Conservation (phyloP, 2,888 invertebrate species). For the Salpingus planirostris region DNA sequence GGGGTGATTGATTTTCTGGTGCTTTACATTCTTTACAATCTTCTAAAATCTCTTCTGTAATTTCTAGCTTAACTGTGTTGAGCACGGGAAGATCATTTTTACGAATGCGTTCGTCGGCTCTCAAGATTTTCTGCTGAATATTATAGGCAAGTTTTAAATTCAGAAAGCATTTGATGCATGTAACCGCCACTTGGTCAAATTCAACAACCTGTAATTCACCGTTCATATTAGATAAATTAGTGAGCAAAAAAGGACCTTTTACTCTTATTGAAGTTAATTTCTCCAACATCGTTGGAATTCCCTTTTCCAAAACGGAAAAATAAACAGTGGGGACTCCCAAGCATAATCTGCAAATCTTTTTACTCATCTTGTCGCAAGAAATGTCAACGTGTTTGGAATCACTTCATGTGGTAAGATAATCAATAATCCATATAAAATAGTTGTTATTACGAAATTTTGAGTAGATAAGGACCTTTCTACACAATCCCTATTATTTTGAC, state of each 20-base stretch:
- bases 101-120: constrained; percentile 18
- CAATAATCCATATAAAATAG: too few relatives aligned
- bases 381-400: too few relatives aligned
- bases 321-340: constrained; percentile 19
- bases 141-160: constrained; percentile 23
- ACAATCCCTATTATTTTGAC: too few relatives aligned
- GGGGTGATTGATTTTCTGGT: background rate
- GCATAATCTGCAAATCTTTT: constrained; percentile 24
- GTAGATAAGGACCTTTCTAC: too few relatives aligned
- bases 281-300: constrained; percentile 23
- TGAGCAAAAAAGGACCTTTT: constrained; percentile 1
- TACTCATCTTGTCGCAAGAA: constrained; percentile 4
- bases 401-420: too few relatives aligned
- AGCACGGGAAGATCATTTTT: constrained; percentile 4
- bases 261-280: constrained; percentile 28
- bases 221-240: background rate
- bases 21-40: background rate
- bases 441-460: too few relatives aligned
- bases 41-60: background rate
- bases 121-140: constrained; percentile 24
- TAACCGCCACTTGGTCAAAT: constrained; percentile 13
- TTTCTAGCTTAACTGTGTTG: constrained; percentile 1
- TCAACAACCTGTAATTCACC: constrained; percentile 4
- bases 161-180: constrained; percentile 24
- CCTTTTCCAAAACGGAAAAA: constrained; percentile 21